Evolutionary conservation across 2,888 invertebrate species (phyloP).

Genomic region (Ichneumoninae sp.): DNA sequence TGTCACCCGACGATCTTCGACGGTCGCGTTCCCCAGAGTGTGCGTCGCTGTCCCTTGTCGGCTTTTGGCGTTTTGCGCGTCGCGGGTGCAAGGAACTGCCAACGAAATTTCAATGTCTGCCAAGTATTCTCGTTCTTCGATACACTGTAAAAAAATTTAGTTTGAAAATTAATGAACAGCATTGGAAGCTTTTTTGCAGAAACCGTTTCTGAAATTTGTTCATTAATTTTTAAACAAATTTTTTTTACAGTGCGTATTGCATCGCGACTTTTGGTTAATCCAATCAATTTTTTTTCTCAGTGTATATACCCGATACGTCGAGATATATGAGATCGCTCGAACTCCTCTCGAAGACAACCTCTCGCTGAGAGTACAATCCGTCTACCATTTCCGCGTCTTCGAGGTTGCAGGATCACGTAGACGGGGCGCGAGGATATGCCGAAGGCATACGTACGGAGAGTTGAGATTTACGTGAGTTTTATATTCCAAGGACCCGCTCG

Average conservation of each 20-base stretch:
- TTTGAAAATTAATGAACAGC: too few relatives aligned
- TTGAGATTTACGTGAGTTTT: constrained; percentile 82
- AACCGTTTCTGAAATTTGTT: too few relatives aligned
- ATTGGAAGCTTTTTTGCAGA: too few relatives aligned
- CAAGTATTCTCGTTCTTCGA: constrained; percentile 7
- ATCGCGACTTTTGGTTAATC: too few relatives aligned
- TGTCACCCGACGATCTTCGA: constrained; percentile 15
- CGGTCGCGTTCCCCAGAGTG: constrained; percentile 49
- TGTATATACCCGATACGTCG: too few relatives aligned
- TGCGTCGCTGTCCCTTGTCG: neutral
- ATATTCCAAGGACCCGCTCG: constrained; percentile 75
- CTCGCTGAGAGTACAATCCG: constrained; percentile 29
- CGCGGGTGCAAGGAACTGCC: neutral
- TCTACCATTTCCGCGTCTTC: constrained; percentile 6
- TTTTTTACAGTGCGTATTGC: too few relatives aligned
- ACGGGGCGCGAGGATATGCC: constrained; percentile 29
- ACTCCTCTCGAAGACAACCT: constrained; percentile 67
- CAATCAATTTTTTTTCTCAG: too few relatives aligned
- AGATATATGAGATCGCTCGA: constrained; percentile 8
- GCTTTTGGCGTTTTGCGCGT: constrained; percentile 18
- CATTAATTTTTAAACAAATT: too few relatives aligned
- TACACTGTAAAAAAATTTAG: too few relatives aligned
- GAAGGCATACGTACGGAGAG: constrained; percentile 62
- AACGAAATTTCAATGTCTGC: constrained; percentile 3
- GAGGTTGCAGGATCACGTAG: constrained; percentile 48